Conservation (phyloP, 1,140 invertebrate species). For the Megalopta genalis region DNA sequence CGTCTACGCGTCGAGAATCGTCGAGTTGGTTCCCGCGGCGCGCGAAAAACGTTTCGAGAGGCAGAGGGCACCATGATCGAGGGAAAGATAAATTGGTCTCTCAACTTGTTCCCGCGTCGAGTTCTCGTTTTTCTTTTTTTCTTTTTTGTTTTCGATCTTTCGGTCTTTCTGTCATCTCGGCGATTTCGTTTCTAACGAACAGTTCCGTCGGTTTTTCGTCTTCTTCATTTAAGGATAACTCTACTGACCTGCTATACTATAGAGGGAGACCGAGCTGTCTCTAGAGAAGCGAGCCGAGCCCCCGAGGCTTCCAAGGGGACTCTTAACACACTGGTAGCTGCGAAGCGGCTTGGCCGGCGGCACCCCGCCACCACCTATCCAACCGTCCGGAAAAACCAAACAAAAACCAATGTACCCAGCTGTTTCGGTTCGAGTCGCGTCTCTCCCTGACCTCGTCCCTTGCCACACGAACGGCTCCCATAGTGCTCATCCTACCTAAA, state of each 20-base stretch:
- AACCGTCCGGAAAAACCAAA: conserved; percentile 74
- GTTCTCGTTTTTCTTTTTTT: no score
- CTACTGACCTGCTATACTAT: conserved; percentile 83
- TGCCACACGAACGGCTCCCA: conserved; percentile 7
- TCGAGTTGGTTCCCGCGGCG: no score
- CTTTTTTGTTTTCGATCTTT: no score
- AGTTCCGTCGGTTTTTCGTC: conserved; percentile 31
- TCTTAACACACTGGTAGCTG: conserved; percentile 77
- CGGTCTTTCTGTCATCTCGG: neutral
- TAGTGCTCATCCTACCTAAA: neutral
- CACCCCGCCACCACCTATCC: conserved; percentile 76
- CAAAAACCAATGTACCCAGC: conserved; percentile 67
- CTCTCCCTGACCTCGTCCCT: conserved; percentile 14
- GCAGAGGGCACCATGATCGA: no score
- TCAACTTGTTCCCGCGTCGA: no score
- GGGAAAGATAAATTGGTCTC: no score
- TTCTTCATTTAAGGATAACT: conserved; percentile 54
- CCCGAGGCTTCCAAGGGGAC: conserved; percentile 77
- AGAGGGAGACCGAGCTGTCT: conserved; percentile 80
- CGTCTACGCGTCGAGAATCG: no score
- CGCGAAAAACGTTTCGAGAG: no score
- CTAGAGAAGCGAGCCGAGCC: conserved; percentile 78
- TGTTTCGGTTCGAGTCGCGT: conserved; percentile 38
- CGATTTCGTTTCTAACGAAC: conserved; percentile 2
- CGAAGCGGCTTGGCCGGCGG: conserved; percentile 78